Percentiles rank a stretch among this genome's conserved stretches.
phyloP scores from a whole-genome alignment of 2,888 invertebrate species.

The Tenthredo distinguenda region DNA sequence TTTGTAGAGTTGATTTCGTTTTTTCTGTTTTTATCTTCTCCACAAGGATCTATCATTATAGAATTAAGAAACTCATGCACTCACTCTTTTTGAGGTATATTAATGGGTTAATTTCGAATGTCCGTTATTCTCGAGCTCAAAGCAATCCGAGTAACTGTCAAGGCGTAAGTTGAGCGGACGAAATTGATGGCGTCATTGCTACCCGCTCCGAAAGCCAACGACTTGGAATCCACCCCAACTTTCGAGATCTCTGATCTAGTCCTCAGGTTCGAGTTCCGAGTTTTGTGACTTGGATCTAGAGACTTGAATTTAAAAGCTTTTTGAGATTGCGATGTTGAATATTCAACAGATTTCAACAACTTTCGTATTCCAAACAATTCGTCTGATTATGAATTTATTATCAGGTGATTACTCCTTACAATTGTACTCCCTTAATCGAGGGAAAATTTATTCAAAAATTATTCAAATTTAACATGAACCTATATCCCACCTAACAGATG shows the following conservation, averaged over 20 bases:
- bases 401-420: background rate
- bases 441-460: background rate
- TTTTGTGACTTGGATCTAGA: background rate
- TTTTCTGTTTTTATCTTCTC: background rate
- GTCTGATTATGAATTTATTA: conserved; percentile 17
- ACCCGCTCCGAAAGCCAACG: conserved; percentile 42
- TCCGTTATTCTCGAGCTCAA: conserved; percentile 35
- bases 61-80: background rate
- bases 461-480: background rate
- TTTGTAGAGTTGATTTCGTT: background rate
- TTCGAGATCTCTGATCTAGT: conserved; percentile 44
- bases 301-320: conserved; percentile 42
- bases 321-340: background rate
- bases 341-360: conserved; percentile 24
- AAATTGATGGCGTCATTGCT: conserved; percentile 53
- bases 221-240: conserved; percentile 48
- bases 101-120: conserved; percentile 40
- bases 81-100: conserved; percentile 11
- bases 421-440: background rate
- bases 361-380: conserved; percentile 8
- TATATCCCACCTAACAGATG: conserved; percentile 2
- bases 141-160: conserved; percentile 51
- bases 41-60: background rate
- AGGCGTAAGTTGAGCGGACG: conserved; percentile 52
- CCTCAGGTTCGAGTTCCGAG: conserved; percentile 24